Percentiles rank a stretch among this genome's conserved stretches.
Conservation (phyloP, 1,140 invertebrate species). For the Teleogryllus occipitalis region DNA sequence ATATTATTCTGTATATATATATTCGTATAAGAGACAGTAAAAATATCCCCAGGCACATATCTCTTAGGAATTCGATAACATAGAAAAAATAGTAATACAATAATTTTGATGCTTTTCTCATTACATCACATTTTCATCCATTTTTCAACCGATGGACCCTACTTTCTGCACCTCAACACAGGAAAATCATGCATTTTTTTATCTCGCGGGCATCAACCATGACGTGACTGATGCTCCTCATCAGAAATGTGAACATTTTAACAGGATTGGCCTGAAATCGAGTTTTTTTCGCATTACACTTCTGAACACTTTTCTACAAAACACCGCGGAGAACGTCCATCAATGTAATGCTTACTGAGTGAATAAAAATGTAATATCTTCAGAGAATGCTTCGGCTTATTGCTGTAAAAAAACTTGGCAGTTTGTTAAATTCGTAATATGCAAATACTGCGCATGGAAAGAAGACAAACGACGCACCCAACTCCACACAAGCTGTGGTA, state of each 20-base stretch:
- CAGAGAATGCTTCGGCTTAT: background rate
- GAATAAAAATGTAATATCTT: background rate
- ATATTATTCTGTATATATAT: too few relatives aligned
- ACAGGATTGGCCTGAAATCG: background rate
- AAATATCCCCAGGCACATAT: too few relatives aligned
- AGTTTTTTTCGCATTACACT: background rate
- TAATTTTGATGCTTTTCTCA: too few relatives aligned
- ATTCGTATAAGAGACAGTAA: too few relatives aligned
- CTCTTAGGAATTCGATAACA: too few relatives aligned
- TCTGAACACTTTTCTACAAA: background rate
- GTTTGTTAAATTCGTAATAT: background rate
- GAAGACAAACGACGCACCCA: background rate
- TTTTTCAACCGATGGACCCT: too few relatives aligned
- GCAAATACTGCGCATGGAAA: background rate
- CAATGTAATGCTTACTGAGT: background rate
- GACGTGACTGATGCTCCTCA: background rate
- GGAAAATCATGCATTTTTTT: too few relatives aligned
- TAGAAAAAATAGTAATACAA: too few relatives aligned
- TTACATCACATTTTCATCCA: too few relatives aligned
- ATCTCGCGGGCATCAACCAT: too few relatives aligned
- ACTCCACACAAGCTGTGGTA: too few relatives aligned
- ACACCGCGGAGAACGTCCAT: background rate
- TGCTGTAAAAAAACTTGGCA: background rate
- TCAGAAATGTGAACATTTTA: background rate
- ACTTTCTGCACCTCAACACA: too few relatives aligned